Conservation (phyloP, 1,140 invertebrate genomes). For the Pentalonia nigronervosa region DNA sequence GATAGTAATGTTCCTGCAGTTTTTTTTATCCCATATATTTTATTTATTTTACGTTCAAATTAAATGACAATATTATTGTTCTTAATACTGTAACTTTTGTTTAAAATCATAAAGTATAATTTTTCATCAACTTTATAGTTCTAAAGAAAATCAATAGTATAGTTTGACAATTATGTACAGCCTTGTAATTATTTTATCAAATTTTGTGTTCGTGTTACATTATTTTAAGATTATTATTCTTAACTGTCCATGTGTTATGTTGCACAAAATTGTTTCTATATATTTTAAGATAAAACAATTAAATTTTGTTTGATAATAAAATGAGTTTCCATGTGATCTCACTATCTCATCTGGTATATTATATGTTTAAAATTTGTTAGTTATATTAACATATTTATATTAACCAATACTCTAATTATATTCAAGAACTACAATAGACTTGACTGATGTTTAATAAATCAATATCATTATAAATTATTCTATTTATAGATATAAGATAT, state of each 20-base stretch:
- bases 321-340: conserved; percentile 25
- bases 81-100: not conserved
- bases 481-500: not conserved
- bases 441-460: not conserved
- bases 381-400: not conserved
- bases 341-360: not conserved
- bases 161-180: not conserved
- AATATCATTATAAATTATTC: not conserved
- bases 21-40: not conserved
- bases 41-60: not conserved
- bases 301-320: not conserved
- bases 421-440: not conserved
- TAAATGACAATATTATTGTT: not conserved
- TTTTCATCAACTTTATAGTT: not conserved
- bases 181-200: not conserved
- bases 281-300: conserved; percentile 2
- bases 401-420: not conserved
- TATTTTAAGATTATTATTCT: not conserved
- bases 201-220: not conserved
- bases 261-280: not conserved
- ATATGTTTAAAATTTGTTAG: conserved; percentile 6
- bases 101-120: not conserved
- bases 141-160: not conserved
- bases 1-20: not conserved
- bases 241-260: not conserved